These are phyloP conservation scores for Zaprionus davidi DNA, from an alignment of 1,140 invertebrate genomes.

Conservation along the genomic window DNA sequence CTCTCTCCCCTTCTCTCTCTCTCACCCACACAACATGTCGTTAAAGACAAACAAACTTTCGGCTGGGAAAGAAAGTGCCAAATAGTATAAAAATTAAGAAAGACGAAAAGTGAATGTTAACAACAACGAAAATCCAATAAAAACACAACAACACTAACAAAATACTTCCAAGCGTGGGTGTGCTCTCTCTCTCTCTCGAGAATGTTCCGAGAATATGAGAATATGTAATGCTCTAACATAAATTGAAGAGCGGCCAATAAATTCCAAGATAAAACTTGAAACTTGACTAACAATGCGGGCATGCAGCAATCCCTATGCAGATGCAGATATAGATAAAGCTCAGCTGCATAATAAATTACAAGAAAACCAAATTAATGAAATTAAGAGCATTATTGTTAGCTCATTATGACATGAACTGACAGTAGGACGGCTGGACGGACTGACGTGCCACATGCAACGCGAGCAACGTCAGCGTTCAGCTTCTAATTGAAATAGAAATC, in stretches of 20 bases:
- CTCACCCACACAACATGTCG: constrained; percentile 38
- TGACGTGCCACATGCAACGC: constrained; percentile 56
- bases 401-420: constrained; percentile 52
- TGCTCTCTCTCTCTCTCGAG: too few species aligned
- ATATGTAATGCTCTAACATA: constrained; percentile 49
- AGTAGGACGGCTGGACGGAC: constrained; percentile 12
- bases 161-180: constrained; percentile 19
- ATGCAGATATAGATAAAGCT: constrained; percentile 49
- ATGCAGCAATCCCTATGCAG: constrained; percentile 27
- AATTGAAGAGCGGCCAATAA: constrained; percentile 65
- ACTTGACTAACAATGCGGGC: constrained; percentile 64
- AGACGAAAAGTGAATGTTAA: constrained; percentile 68
- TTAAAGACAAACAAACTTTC: constrained; percentile 66
- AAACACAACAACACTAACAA: neutral
- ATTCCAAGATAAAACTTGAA: constrained; percentile 63
- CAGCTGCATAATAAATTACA: constrained; percentile 40
- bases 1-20: neutral
- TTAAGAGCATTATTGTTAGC: constrained; percentile 76
- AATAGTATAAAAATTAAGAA: constrained; percentile 31
- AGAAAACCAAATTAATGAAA: constrained; percentile 42
- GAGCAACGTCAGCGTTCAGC: constrained; percentile 1
- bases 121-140: constrained; percentile 44
- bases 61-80: constrained; percentile 77
- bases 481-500: constrained; percentile 76
- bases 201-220: constrained; percentile 21